These are phyloP conservation scores for Parnassius smintheus DNA, from an alignment of 2,888 invertebrate species.

Conservation along the genomic window DNA sequence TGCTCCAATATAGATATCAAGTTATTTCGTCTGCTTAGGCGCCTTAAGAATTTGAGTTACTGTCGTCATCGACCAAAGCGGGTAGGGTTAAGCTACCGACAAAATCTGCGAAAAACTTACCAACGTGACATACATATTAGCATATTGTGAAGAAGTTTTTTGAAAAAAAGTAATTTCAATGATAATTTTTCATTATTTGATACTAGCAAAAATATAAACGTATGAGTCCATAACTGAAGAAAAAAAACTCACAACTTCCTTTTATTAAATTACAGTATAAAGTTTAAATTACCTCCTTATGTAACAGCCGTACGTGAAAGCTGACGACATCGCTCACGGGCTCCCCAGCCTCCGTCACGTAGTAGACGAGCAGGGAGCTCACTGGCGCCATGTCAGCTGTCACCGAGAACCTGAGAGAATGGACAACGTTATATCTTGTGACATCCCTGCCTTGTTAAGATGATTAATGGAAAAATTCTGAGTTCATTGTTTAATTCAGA, in stretches of 20 bases:
- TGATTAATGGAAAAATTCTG: conserved; percentile 13
- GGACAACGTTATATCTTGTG: conserved; percentile 6
- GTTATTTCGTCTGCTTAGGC: too few species aligned
- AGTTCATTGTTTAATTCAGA: not conserved
- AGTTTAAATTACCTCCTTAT: conserved; percentile 77
- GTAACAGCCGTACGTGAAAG: conserved; percentile 83
- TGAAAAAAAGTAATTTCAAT: not conserved
- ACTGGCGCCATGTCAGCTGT: conserved; percentile 85
- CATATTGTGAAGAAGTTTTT: not conserved
- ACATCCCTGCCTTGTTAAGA: conserved; percentile 3
- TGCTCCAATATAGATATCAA: too few species aligned
- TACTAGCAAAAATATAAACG: too few species aligned
- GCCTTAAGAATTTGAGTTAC: not conserved
- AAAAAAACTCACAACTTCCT: not conserved
- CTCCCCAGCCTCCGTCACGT: conserved; percentile 84
- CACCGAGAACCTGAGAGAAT: conserved; percentile 79
- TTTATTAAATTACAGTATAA: conserved; percentile 5
- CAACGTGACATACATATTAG: not conserved
- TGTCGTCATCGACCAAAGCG: too few species aligned
- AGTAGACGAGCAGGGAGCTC: conserved; percentile 84
- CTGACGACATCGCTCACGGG: conserved; percentile 85
- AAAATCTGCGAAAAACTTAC: too few species aligned
- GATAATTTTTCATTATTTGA: not conserved
- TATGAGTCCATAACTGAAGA: too few species aligned
- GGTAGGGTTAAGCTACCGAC: too few species aligned